A percentile compares a stretch with the other conserved stretches of the same genome.
Conservation (phyloP, 2,797 vertebrate genomes). For the Sebastes diploproa region DNA sequence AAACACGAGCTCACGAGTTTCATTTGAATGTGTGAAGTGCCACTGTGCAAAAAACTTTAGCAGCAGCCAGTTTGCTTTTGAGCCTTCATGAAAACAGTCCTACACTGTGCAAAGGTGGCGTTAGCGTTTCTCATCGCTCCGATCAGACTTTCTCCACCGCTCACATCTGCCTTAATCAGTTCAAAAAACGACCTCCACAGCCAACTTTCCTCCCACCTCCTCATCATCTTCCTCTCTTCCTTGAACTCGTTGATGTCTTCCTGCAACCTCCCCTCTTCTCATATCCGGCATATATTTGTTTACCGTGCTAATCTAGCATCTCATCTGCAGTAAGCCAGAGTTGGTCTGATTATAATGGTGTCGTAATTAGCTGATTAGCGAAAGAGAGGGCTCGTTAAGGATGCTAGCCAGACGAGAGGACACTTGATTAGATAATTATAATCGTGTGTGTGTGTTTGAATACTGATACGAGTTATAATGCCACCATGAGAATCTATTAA, state of each 20-base stretch:
- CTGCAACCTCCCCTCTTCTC: not conserved
- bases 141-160: not conserved
- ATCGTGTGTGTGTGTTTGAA: slow-evolving; percentile 47
- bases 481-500: slow-evolving; percentile 28
- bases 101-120: too few relatives aligned
- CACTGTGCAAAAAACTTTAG: not conserved
- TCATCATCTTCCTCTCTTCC: not conserved
- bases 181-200: not conserved
- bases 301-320: slow-evolving; percentile 36
- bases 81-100: not conserved
- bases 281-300: slow-evolving; percentile 31
- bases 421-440: slow-evolving; percentile 68
- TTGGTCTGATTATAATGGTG: slow-evolving; percentile 57
- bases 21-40: too few relatives aligned
- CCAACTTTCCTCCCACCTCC: not conserved
- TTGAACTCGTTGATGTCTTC: not conserved
- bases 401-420: slow-evolving; percentile 60
- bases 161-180: not conserved
- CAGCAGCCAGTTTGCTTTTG: too few relatives aligned
- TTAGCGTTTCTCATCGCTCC: not conserved
- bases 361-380: slow-evolving; percentile 68
- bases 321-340: slow-evolving; percentile 41
- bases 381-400: slow-evolving; percentile 53
- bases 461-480: slow-evolving; percentile 34
- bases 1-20: too few relatives aligned